Evolutionary conservation across 2,888 invertebrate species (phyloP).

Genomic region (Therioaphis trifolii): DNA sequence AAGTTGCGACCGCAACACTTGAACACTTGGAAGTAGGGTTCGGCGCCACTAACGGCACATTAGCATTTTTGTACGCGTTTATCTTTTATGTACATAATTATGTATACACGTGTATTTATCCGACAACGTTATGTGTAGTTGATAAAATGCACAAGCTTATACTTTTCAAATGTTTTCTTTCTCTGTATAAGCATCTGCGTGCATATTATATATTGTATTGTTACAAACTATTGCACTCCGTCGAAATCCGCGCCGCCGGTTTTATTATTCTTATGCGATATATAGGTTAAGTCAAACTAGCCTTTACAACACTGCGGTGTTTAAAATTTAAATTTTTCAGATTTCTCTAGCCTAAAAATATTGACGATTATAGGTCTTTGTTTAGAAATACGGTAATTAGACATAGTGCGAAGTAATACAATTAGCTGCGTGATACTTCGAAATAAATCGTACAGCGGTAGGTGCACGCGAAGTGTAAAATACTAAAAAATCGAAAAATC

Average conservation of each 20-base stretch:
- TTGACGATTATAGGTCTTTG: neutral
- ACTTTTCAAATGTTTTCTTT: conserved; percentile 21
- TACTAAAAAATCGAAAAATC: no score
- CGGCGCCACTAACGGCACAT: no score
- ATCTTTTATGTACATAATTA: no score
- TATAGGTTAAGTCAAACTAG: conserved; percentile 20
- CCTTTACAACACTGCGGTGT: neutral
- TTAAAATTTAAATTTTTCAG: conserved; percentile 16
- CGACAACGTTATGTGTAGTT: no score
- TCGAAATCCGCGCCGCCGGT: neutral
- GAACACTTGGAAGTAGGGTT: no score
- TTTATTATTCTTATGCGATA: neutral
- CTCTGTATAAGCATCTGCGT: neutral
- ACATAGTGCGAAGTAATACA: no score
- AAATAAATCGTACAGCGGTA: no score
- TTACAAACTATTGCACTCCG: neutral
- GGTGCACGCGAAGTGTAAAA: no score
- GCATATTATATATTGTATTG: neutral
- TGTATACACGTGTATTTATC: no score
- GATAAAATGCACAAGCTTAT: conserved; percentile 10
- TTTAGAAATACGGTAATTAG: neutral
- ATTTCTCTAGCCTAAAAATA: neutral
- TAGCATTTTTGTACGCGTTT: no score
- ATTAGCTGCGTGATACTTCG: no score
- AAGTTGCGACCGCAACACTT: no score